Evolutionary conservation across 2,888 invertebrate species (phyloP).

Genomic region (Oeneis ivallda): DNA sequence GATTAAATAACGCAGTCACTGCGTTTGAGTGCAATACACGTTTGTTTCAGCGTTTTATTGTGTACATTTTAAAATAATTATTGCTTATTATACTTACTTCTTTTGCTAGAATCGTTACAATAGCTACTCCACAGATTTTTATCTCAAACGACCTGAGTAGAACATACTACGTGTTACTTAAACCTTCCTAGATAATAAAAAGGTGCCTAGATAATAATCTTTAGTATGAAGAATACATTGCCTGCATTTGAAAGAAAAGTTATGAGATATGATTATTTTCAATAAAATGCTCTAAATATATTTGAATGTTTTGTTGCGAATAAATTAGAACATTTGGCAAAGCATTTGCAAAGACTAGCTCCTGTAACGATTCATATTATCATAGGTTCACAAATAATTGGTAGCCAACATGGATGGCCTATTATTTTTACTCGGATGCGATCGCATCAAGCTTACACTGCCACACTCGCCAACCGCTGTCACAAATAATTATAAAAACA

Average conservation of each 20-base stretch:
- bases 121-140: conserved; percentile 9
- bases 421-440: conserved; percentile 58
- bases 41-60: conserved; percentile 60
- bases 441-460: conserved; percentile 62
- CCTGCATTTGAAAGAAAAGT: background rate
- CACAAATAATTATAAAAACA: conserved; percentile 48
- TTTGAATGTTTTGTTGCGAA: background rate
- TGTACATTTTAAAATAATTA: conserved; percentile 60
- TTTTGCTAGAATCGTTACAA: conserved; percentile 18
- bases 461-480: conserved; percentile 80
- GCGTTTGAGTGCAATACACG: conserved; percentile 76
- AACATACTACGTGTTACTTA: background rate
- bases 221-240: background rate
- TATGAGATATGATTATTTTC: background rate
- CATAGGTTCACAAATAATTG: conserved; percentile 68
- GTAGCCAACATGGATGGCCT: conserved; percentile 79
- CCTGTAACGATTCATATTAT: conserved; percentile 52
- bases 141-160: background rate
- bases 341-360: conserved; percentile 37
- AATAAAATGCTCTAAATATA: background rate
- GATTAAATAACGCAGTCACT: conserved; percentile 53
- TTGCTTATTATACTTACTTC: conserved; percentile 29
- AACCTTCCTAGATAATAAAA: background rate
- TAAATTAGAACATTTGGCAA: background rate
- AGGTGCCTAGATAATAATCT: background rate